Evolutionary conservation across 2,888 invertebrate genomes (phyloP).

Genomic region (Drosophila falleni): DNA sequence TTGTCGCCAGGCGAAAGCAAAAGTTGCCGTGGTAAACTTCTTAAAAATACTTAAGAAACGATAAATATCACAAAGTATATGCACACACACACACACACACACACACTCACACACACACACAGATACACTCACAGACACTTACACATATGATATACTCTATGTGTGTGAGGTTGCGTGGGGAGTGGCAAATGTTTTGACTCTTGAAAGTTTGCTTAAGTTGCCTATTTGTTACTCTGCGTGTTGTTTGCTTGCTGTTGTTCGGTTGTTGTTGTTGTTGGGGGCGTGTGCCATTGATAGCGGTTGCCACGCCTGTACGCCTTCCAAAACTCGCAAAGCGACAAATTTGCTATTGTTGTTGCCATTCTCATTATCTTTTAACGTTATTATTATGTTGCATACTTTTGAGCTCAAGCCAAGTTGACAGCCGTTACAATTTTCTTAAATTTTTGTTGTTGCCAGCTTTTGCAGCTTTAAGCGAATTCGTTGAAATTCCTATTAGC

Average conservation of each 20-base stretch:
- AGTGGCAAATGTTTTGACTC: constrained; percentile 60
- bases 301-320: constrained; percentile 21
- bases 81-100: constrained; percentile 31
- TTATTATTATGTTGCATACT: constrained; percentile 73
- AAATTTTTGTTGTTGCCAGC: constrained; percentile 1
- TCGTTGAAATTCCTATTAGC: constrained; percentile 29
- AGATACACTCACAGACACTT: constrained; percentile 23
- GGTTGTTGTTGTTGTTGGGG: constrained; percentile 19
- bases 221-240: constrained; percentile 63
- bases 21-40: constrained; percentile 73
- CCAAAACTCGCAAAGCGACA: constrained; percentile 27
- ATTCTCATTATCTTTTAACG: constrained; percentile 71
- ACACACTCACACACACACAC: constrained; percentile 3
- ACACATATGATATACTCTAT: constrained; percentile 33
- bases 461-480: constrained; percentile 51
- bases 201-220: constrained; percentile 74
- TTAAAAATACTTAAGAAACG: constrained; percentile 80
- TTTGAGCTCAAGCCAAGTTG: constrained; percentile 32
- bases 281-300: constrained; percentile 45
- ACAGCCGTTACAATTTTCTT: constrained; percentile 28
- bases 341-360: constrained; percentile 42
- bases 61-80: constrained; percentile 70
- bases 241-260: constrained; percentile 21
- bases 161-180: constrained; percentile 1
- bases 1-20: constrained; percentile 50